phyloP scores from a whole-genome alignment of 1,140 invertebrate genomes.

The Psilanteris sp. region DNA sequence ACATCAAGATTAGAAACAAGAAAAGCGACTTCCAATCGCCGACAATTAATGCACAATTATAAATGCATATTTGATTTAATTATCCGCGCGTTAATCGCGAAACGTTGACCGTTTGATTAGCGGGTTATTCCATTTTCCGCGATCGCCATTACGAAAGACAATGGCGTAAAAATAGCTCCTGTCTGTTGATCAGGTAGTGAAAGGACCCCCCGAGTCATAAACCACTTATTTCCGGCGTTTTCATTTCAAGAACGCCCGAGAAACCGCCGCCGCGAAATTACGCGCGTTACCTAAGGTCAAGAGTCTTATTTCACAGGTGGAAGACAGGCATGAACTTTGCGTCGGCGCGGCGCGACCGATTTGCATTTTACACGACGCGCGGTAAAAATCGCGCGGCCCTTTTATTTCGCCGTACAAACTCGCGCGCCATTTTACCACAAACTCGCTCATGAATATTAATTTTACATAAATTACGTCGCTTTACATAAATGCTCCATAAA shows the following conservation, averaged over 20 bases:
- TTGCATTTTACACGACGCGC: slow-evolving; percentile 10
- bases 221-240: slow-evolving; percentile 48
- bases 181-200: slow-evolving; percentile 43
- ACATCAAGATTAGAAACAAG: too few species aligned
- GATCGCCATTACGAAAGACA: too few species aligned
- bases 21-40: too few species aligned
- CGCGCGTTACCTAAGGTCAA: slow-evolving; percentile 44
- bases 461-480: slow-evolving; percentile 26
- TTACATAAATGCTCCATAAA: slow-evolving; percentile 29
- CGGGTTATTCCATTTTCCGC: too few species aligned
- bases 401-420: slow-evolving; percentile 7
- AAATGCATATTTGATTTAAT: too few species aligned
- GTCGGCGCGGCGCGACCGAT: background rate
- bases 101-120: too few species aligned
- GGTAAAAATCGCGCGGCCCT: slow-evolving; percentile 6
- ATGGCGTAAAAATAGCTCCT: slow-evolving; percentile 21
- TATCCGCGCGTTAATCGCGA: too few species aligned
- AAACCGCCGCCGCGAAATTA: slow-evolving; percentile 22
- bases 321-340: slow-evolving; percentile 16
- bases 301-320: slow-evolving; percentile 24
- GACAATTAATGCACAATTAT: too few species aligned
- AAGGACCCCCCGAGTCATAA: slow-evolving; percentile 29
- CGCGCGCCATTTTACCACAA: slow-evolving; percentile 3
- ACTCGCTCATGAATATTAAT: slow-evolving; percentile 33
- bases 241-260: slow-evolving; percentile 38